phyloP scores from a whole-genome alignment of 2,797 vertebrate genomes.

The Capromys pilorides region DNA sequence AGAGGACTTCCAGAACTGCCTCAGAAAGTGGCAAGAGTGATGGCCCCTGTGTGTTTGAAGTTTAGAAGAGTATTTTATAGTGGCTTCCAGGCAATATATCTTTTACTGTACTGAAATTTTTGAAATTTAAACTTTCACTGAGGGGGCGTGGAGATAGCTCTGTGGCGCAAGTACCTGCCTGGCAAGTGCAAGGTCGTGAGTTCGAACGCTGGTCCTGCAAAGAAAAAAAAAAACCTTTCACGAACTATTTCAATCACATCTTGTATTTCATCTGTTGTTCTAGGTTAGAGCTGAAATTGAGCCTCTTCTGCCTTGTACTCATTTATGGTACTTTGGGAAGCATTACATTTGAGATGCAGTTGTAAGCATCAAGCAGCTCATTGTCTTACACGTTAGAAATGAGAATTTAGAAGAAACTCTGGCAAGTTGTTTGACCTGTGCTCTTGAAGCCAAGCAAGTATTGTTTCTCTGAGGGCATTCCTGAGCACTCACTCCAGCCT shows the following conservation, averaged over 20 bases:
- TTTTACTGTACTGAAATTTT: background rate
- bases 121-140: background rate
- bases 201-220: too few relatives aligned
- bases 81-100: background rate
- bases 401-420: background rate
- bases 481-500: background rate
- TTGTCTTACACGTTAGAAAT: constrained; percentile 1
- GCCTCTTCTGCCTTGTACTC: background rate
- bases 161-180: too few relatives aligned
- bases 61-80: background rate
- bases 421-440: background rate
- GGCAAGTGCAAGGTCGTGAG: too few relatives aligned
- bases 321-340: constrained; percentile 8
- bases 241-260: background rate
- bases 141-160: too few relatives aligned
- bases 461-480: background rate
- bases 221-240: background rate
- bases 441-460: background rate
- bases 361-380: constrained; percentile 15
- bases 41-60: background rate
- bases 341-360: constrained; percentile 46
- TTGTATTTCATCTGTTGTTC: background rate
- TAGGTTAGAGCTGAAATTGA: background rate
- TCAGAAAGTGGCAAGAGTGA: background rate
- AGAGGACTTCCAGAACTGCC: background rate